Evolutionary conservation across 1,140 invertebrate genomes (phyloP), one percentile per base, ranked within the genome.

Genomic region (Magallana gigas): DNA sequence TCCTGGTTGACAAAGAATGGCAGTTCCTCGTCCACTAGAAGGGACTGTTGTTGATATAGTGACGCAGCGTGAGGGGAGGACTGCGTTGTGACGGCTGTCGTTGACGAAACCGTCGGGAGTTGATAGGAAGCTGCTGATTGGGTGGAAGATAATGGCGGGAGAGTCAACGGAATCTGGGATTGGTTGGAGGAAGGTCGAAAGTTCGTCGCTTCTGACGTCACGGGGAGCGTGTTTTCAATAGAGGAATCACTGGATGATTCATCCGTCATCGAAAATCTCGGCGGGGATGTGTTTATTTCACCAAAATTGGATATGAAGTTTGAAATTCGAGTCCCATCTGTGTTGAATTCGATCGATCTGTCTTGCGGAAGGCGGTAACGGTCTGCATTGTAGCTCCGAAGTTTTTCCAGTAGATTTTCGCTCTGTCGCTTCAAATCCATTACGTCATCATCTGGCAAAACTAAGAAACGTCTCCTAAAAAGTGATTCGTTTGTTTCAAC

Each of bases 401-500:
- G 68, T 0, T 82, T 90, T 76, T 92, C 90, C 82, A 93, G 87
- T 64, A 93, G 89, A 68, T 93, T 91, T 9, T 89, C 84, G 87
- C 94, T 93, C 71, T 93, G 93, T 85, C 90, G 84, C 85, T 92
- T 92, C 36, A 92, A 83, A n/a, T 91, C 91, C 6, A 93, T 88
- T n/a, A 94, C 82, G 81, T 92, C 93, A 16, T 91, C 91, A 85
- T 92, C 90, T 18, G 94, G 92, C 85, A 94, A 94, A 90, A 92
- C 93, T 90, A 82, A 92, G 90, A 84, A 92, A 92, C 90, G 97
- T 97, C 91, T 98, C 97, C 92, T 97, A 97, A 96, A 98, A 97
- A 95, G 98, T 97, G 94, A 98, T 95, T 99, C 98, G n/a, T 98
- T 98, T 88, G 99, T 96, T 94, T 99, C 98, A 95, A 98, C 99